Base-by-base conservation (phyloP, 2,797 vertebrate genomes). In the Babyrousa celebensis region DNA sequence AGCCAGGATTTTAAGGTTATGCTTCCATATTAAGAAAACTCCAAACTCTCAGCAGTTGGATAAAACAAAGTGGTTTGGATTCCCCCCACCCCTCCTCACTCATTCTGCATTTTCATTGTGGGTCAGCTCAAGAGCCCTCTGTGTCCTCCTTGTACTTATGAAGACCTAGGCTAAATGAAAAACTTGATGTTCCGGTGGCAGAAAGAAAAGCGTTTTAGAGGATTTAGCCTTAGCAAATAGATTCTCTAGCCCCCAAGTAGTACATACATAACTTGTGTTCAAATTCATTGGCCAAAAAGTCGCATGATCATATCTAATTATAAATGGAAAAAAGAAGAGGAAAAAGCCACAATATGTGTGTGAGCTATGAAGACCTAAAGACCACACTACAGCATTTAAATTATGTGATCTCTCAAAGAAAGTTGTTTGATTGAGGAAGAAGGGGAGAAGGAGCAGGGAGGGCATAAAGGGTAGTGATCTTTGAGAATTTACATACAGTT, bases 211-310 rank as follows among this genome's bases (percentile, higher is more conserved):
- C 63, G 18, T 58, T 84, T 20, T 58, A n/a, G 12, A 82, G 12
- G 8, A 1, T 72, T 74, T 85, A 54, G 17, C 6, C n/a, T 52
- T 56, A 62, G 12, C 2, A 88, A 68, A 27, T 21, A 89, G 25
- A 85, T 20, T 72, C 3, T 48, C 32, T 32, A 12, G 83, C 36
- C 17, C 21, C 3, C 67, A 82, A 56, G 32, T 32, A 20, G 75
- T 15, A 18, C 12, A 43, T 1, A 75, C 5, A 84, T 94, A 56
- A 83, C 23, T 52, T 48, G 6, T 74, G 16, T 70, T 70, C 65
- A 65, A 25, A 91, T 89, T 92, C 25, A 75, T 63, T 40, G 11
- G 10, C 63, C n/a, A 87, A 52, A 70, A 95, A 82, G n/a, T 77
- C n/a, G 86, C 40, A 80, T 68, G 52, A 21, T 32, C 6, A 43